Evolutionary conservation across 2,113 vertebrate species (phyloP), one percentile per base, ranked within the genome.

Genomic region (Ia io): DNA sequence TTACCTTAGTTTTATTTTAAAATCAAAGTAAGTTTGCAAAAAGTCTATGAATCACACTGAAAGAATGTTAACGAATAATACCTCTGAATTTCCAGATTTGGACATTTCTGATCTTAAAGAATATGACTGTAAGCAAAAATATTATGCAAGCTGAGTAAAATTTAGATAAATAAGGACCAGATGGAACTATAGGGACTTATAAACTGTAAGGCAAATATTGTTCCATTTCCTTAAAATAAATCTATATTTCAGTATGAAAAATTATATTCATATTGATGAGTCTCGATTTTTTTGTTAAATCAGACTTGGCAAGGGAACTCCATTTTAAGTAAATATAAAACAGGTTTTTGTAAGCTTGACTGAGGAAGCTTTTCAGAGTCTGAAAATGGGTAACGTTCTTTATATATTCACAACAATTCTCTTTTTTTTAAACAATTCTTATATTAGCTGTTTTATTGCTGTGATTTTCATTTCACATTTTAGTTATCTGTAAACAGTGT

Each of bases 1-100:
- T 98, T 98, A 98, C 98, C 97, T 98, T 98, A 96, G 96, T 96
- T 98, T 98, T 98, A 97, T 98, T 98, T 97, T 98, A 97, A 96
- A 98, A 98, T 98, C 98, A 98, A 98, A 98, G 97, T 97, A 95
- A 98, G 97, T 97, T 98, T 98, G 92, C 97, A 97, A 97, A 92
- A 98, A 91, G 96, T 98, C 95, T 91, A 90, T 98, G 98, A 98
- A 97, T 98, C 97, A 97, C 96, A 92, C 95, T 22, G 18, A 97
- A 98, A 97, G 98, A 98, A 98, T 98, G 98, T 98, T 98, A 98
- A 98, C 65, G 96, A 98, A 98, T 97, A 94, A 97, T 97, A 94
- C 98, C 96, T 97, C 97, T 98, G 98, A 98, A 98, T 98, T 98
- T 98, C 98, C 97, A 98, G 94, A 96, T 97, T 98, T 97, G 96